Evolutionary conservation across 2,797 vertebrate species (phyloP), one percentile per base, ranked within the genome.

Genomic region (Etheostoma perlongum): DNA sequence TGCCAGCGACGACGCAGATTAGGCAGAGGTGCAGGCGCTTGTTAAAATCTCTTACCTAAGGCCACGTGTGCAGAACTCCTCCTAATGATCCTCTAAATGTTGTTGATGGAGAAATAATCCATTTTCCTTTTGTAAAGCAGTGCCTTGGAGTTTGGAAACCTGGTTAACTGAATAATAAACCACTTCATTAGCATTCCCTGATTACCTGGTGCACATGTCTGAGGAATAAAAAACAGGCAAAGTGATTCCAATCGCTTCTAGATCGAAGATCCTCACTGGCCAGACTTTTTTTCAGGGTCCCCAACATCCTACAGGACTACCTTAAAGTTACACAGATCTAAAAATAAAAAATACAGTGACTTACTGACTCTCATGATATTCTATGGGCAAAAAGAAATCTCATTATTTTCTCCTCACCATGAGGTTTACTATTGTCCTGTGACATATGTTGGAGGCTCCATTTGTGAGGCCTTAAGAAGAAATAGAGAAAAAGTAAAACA

Each of bases 31-130:
- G 95, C 69, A 2, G 65, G 95, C 93, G 93, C 95, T 96, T 96
- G 96, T 97, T 97, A 95, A 96, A 97, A 96, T 95, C 96, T 96
- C 95, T 96, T 96, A 98, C 96, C 96, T 94, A 88, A 95, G 95
- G 96, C 96, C 96, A 96, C 95, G 94, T 89, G 92, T 95, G 94
- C 94, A 95, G 95, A 97, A 96, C 95, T 96, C 65, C 92, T 95
- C 94, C 94, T 97, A 97, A 98, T 97, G 96, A 97, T 95, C 93
- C 93, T 95, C 95, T 96, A 96, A 97, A 97, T 96, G 95, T 96
- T 97, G 96, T 96, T 97, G 96, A 98, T 97, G 96, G 95, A 96
- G 96, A 96, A 97, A 96, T 97, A 96, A 97, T 97, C 95, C 93
- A 94, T 97, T 97, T 96, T 96, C 91, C 93, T 59, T 96, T 96